Evolutionary conservation across 2,888 invertebrate genomes (phyloP), one percentile per base, ranked within the genome.

Genomic region (Latrodectus elegans): DNA sequence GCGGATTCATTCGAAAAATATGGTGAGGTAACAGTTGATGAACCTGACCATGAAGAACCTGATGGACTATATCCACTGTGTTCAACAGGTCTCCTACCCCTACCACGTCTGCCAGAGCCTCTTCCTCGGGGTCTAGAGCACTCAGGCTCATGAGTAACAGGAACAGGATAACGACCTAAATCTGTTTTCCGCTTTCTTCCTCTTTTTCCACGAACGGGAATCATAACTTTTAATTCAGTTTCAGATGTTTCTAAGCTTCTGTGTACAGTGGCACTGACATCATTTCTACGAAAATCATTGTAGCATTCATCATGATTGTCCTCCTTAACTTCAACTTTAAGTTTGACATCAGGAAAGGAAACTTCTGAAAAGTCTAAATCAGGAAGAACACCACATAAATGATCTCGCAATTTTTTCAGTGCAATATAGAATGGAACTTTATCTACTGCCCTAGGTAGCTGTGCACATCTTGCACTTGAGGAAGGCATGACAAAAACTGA

Each of bases 401-500:
- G 97, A 93, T 99, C 99, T 80, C 98, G 95, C 93, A 98, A 97
- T 93, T 97, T 97, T 93, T 97, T 98, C 72, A 99, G 94, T 79
- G 98, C 98, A 88, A 96, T 95, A 93, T 98, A 99, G 94, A 98
- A 99, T 90, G 99, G 99, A 88, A 99, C 97, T 94, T 99, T 99
- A 94, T 99, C 99, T 0, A 97, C 96, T 26, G 98, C 98, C 90
- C 98, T 95, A n/a, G 99, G 99, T 90, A 99, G 94, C 93, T 99
- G 98, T 65, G 99, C 97, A 93, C 98, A 99, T 79, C 99, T 95
- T 76, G 99, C 98, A 92, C 97, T 98, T 77, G 98, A 98, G 81
- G 98, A 99, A 90, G 99, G 99, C 98, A 99, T 98, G 92, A 99
- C 99, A 97, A 97, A 99, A 94, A 98, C 97, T 67, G 83, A 82